Evolutionary conservation across 2,888 invertebrate genomes (phyloP).

Genomic region (Scrobipalpa costella): DNA sequence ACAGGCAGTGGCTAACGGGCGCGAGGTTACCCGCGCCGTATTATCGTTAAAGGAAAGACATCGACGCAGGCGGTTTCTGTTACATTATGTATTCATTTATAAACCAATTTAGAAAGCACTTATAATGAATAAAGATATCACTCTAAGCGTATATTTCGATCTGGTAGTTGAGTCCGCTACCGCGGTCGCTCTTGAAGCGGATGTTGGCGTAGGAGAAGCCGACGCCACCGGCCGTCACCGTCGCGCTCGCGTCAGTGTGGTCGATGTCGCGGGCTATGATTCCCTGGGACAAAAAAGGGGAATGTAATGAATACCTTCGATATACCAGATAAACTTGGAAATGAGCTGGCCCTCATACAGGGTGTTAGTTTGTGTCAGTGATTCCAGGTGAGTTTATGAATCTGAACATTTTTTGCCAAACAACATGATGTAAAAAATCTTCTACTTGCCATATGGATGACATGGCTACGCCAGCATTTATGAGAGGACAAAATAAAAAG

Average conservation of each 20-base stretch:
- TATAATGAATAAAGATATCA: neutral
- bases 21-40: slow-evolving; percentile 12
- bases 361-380: too few relatives aligned
- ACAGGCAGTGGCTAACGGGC: slow-evolving; percentile 9
- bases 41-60: slow-evolving; percentile 17
- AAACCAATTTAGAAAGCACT: neutral
- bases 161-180: slow-evolving; percentile 71
- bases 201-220: slow-evolving; percentile 72
- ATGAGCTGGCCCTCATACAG: too few relatives aligned
- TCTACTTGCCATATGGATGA: too few relatives aligned
- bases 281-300: slow-evolving; percentile 58
- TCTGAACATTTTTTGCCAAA: too few relatives aligned
- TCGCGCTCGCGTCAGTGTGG: slow-evolving; percentile 62
- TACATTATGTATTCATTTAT: neutral
- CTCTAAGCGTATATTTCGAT: slow-evolving; percentile 63
- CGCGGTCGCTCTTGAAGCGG: slow-evolving; percentile 68
- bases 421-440: too few relatives aligned
- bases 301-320: too few relatives aligned
- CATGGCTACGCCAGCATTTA: too few relatives aligned
- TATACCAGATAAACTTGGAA: too few relatives aligned
- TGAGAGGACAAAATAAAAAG: too few relatives aligned
- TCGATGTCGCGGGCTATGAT: slow-evolving; percentile 70
- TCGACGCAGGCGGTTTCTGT: neutral
- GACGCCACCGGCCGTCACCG: slow-evolving; percentile 70
- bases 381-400: too few relatives aligned